These are phyloP conservation scores for Lagenorhynchus albirostris DNA, from an alignment of 2,113 vertebrate genomes.

Conservation along the genomic window DNA sequence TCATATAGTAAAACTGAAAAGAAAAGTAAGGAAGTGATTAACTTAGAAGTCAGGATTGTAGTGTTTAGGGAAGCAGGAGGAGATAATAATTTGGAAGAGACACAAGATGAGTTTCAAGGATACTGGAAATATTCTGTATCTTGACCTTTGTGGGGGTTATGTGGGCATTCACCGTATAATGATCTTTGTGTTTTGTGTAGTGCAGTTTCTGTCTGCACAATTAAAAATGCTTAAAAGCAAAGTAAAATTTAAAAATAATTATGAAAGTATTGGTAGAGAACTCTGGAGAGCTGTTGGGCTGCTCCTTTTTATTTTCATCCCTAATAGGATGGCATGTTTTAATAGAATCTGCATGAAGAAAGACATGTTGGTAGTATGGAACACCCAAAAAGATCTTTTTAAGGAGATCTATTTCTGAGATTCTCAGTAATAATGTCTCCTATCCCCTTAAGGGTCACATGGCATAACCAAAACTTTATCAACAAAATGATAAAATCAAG, in stretches of 20 bases:
- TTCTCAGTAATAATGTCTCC: not conserved
- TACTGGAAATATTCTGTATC: not conserved
- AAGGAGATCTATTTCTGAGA: not conserved
- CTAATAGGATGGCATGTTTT: not conserved
- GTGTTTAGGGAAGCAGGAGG: not conserved
- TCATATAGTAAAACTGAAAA: not conserved
- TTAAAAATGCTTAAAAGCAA: not conserved
- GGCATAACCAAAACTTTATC: not conserved
- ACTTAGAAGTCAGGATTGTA: not conserved
- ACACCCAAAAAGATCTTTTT: not conserved
- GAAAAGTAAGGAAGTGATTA: not conserved
- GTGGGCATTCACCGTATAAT: not conserved
- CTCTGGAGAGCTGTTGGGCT: no score
- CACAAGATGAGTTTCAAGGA: not conserved
- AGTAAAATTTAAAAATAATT: not conserved
- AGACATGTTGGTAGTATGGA: not conserved
- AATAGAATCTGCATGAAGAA: not conserved
- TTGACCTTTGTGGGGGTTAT: not conserved
- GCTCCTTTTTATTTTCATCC: not conserved
- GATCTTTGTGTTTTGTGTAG: not conserved
- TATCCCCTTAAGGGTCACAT: not conserved
- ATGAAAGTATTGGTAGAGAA: not conserved
- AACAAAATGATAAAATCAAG: not conserved
- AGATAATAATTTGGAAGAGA: not conserved
- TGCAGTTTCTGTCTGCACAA: not conserved